Evolutionary conservation across 2,888 invertebrate species (phyloP).

Genomic region (Dioctria rufipes): DNA sequence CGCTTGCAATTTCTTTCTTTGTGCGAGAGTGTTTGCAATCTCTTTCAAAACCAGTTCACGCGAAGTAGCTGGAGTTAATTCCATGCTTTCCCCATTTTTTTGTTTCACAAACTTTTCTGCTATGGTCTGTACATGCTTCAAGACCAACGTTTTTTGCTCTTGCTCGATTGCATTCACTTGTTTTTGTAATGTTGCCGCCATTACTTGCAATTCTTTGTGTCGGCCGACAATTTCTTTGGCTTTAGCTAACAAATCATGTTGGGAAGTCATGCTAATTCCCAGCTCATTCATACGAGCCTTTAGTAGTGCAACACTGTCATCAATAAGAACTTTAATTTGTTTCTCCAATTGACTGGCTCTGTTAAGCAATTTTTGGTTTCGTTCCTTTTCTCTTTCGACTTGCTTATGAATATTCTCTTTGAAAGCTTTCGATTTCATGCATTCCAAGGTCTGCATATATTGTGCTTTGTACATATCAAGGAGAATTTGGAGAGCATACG

Average conservation of each 20-base stretch:
- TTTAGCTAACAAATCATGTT: slow-evolving; percentile 87
- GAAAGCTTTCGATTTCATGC: slow-evolving; percentile 87
- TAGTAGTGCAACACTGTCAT: slow-evolving; percentile 90
- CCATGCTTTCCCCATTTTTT: slow-evolving; percentile 71
- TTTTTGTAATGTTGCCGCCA: slow-evolving; percentile 87
- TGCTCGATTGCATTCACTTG: slow-evolving; percentile 82
- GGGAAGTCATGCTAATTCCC: slow-evolving; percentile 89
- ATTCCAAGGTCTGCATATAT: slow-evolving; percentile 86
- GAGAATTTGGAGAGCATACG: slow-evolving; percentile 89
- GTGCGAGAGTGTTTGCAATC: slow-evolving; percentile 86
- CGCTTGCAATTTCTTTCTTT: slow-evolving; percentile 87
- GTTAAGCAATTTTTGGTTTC: slow-evolving; percentile 85
- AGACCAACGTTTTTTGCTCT: slow-evolving; percentile 82
- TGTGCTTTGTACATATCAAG: slow-evolving; percentile 89
- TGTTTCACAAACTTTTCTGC: slow-evolving; percentile 79
- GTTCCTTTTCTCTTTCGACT: slow-evolving; percentile 88
- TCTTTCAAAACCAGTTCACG: slow-evolving; percentile 89
- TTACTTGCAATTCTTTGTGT: slow-evolving; percentile 92
- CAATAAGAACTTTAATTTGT: slow-evolving; percentile 92
- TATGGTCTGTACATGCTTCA: slow-evolving; percentile 82
- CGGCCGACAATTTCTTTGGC: slow-evolving; percentile 93
- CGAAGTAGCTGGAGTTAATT: slow-evolving; percentile 79
- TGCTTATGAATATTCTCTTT: slow-evolving; percentile 80
- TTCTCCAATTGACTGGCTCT: slow-evolving; percentile 93
- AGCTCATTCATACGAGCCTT: slow-evolving; percentile 93